phyloP scores from a whole-genome alignment of 2,888 invertebrate genomes.

The Chaetoderma sp. region DNA sequence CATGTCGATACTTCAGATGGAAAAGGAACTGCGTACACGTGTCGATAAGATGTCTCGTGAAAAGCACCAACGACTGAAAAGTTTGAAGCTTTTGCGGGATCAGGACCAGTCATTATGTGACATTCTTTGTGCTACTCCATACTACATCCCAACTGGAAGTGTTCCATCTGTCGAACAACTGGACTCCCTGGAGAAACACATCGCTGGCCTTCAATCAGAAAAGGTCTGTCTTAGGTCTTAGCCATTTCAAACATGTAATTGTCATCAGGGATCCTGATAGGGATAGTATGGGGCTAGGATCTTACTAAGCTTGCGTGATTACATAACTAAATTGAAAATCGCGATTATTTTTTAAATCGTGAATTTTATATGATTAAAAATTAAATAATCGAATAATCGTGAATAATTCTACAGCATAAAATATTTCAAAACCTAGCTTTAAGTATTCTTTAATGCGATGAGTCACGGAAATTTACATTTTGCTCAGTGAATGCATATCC shows the following conservation, averaged over 20 bases:
- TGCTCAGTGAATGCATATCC: too few relatives aligned
- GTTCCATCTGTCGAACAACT: conserved; percentile 61
- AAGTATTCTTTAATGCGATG: too few relatives aligned
- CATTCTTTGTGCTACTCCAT: conserved; percentile 58
- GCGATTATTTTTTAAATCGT: too few relatives aligned
- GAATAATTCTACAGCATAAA: too few relatives aligned
- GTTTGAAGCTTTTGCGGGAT: conserved; percentile 51
- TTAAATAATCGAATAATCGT: too few relatives aligned
- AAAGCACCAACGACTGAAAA: conserved; percentile 59
- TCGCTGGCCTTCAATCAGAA: conserved; percentile 58
- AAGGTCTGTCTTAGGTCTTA: conserved; percentile 46
- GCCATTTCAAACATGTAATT: not conserved
- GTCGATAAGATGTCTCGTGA: conserved; percentile 55
- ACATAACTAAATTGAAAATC: too few relatives aligned
- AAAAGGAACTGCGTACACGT: conserved; percentile 54
- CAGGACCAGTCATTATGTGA: conserved; percentile 64
- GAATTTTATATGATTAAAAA: too few relatives aligned
- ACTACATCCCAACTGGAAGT: conserved; percentile 62
- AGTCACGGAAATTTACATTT: too few relatives aligned
- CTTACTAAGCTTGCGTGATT: too few relatives aligned
- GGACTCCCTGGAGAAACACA: conserved; percentile 58
- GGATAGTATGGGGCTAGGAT: too few relatives aligned
- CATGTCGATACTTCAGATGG: conserved; percentile 52
- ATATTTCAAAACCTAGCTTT: too few relatives aligned
- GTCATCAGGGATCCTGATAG: too few relatives aligned